phyloP scores from a whole-genome alignment of 2,888 invertebrate genomes.

The Spodoptera exigua region DNA sequence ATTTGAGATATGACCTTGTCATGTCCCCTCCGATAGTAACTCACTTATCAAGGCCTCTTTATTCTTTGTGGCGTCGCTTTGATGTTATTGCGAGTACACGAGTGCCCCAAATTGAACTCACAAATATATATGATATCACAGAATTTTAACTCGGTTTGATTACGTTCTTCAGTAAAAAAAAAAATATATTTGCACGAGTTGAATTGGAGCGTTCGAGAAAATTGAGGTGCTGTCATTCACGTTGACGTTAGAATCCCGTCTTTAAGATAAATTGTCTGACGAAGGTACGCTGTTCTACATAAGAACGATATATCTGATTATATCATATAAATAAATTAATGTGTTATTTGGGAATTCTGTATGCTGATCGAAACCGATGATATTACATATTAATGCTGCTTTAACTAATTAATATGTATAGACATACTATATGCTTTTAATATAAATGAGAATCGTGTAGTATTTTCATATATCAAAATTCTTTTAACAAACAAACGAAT shows the following conservation, averaged over 20 bases:
- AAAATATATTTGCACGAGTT: slow-evolving; percentile 24
- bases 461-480: slow-evolving; percentile 17
- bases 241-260: slow-evolving; percentile 26
- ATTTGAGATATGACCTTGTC: slow-evolving; percentile 73
- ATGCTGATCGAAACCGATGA: not conserved
- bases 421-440: slow-evolving; percentile 12
- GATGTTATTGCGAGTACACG: slow-evolving; percentile 61
- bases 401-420: slow-evolving; percentile 7
- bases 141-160: slow-evolving; percentile 49
- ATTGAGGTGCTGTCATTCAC: slow-evolving; percentile 38
- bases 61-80: slow-evolving; percentile 56
- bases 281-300: slow-evolving; percentile 24
- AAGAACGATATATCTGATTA: slow-evolving; percentile 10
- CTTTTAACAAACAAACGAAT: slow-evolving; percentile 9
- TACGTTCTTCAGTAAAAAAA: slow-evolving; percentile 36
- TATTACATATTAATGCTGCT: slow-evolving; percentile 2
- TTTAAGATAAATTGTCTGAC: slow-evolving; percentile 22
- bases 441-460: slow-evolving; percentile 2
- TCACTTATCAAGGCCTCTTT: slow-evolving; percentile 63
- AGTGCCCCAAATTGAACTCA: slow-evolving; percentile 45
- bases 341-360: slow-evolving; percentile 4
- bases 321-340: not conserved
- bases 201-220: slow-evolving; percentile 22
- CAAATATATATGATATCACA: slow-evolving; percentile 48
- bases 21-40: slow-evolving; percentile 62